A percentile compares a stretch with the other conserved stretches of the same genome.
phyloP scores from a whole-genome alignment of 1,140 invertebrate species.

The Aphelenchoides besseyi region DNA sequence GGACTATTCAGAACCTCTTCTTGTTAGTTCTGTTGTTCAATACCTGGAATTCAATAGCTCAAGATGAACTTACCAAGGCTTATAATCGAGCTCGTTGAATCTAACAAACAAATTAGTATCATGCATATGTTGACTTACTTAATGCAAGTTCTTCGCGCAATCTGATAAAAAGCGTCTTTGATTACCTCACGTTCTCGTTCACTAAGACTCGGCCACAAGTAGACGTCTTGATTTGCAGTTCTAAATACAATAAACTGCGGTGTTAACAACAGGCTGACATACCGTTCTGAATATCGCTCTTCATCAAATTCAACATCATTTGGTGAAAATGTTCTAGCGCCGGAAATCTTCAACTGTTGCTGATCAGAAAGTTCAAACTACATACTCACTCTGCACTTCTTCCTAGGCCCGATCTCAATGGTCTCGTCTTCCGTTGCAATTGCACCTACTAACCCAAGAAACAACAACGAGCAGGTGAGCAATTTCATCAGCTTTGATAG shows the following conservation, averaged over 20 bases:
- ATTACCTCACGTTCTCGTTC: slow-evolving; percentile 50
- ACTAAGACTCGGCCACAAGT: slow-evolving; percentile 53
- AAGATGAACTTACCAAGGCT: too few species aligned
- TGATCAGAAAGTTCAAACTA: not conserved
- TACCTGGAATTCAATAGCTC: too few species aligned
- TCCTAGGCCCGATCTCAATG: too few species aligned
- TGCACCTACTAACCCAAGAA: not conserved
- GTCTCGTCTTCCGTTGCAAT: not conserved
- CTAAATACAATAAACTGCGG: slow-evolving; percentile 25
- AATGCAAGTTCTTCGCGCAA: slow-evolving; percentile 50
- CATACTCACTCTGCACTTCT: not conserved
- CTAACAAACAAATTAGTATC: slow-evolving; percentile 14
- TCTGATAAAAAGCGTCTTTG: slow-evolving; percentile 52
- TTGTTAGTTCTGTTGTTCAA: too few species aligned
- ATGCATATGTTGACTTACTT: slow-evolving; percentile 32
- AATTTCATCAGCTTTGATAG: not conserved
- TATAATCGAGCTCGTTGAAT: slow-evolving; percentile 48
- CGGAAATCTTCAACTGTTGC: slow-evolving; percentile 1
- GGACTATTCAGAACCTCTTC: too few species aligned
- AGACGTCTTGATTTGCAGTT: slow-evolving; percentile 45
- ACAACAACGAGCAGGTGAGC: not conserved
- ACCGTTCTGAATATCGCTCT: slow-evolving; percentile 8
- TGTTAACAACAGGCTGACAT: not conserved
- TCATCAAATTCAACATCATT: slow-evolving; percentile 12
- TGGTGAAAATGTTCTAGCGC: slow-evolving; percentile 14